A percentile compares a stretch with the other conserved stretches of the same genome.
Conservation (phyloP, 2,797 vertebrate species). For the Psittacula echo region DNA sequence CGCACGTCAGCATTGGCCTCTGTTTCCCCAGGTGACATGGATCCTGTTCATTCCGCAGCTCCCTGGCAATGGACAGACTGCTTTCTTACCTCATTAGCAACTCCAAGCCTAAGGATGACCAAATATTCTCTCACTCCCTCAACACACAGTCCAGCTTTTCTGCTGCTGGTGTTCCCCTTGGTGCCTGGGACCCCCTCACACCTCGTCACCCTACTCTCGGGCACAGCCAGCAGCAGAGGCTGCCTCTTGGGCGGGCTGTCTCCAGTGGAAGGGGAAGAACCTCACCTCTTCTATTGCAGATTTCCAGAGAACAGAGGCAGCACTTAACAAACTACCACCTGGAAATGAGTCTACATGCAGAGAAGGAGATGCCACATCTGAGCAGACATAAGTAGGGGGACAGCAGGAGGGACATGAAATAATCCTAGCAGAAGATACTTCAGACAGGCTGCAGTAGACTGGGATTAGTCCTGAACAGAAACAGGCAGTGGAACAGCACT, state of each 20-base stretch:
- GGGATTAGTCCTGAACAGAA: neutral
- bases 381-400: neutral
- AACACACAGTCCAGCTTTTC: neutral
- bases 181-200: neutral
- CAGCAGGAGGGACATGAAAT: neutral
- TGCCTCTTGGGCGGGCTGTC: neutral
- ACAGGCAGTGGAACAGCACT: accelerated
- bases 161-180: neutral
- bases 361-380: neutral
- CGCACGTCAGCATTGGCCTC: neutral
- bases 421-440: neutral
- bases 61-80: neutral
- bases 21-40: neutral
- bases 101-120: neutral
- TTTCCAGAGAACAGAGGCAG: neutral
- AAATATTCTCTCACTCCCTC: neutral
- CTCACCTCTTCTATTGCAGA: neutral
- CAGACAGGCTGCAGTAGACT: neutral
- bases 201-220: neutral
- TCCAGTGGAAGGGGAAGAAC: neutral
- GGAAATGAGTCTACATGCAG: neutral
- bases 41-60: neutral
- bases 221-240: accelerated
- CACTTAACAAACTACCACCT: neutral
- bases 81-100: neutral